Evolutionary conservation across 2,113 vertebrate species (phyloP).

Genomic region (Pseudorhombus dupliciocellatus): DNA sequence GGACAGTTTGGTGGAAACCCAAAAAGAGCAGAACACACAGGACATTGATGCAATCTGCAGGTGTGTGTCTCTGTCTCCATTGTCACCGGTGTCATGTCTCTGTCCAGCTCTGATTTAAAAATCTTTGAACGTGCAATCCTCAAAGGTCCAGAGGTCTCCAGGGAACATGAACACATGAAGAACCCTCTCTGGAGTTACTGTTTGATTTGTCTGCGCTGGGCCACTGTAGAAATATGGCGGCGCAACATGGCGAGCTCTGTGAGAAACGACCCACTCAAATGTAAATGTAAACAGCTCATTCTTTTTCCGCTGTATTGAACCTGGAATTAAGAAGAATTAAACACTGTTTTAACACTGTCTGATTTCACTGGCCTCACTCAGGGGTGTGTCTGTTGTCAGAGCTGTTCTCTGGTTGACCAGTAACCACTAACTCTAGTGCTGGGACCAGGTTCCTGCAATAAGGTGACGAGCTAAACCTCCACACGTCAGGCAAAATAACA

Average conservation of each 20-base stretch:
- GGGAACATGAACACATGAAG: neutral
- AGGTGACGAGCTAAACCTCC: neutral
- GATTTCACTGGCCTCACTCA: neutral
- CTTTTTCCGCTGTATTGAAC: too few species aligned
- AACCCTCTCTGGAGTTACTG: too few species aligned
- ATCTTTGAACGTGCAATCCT: neutral
- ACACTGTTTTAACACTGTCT: neutral
- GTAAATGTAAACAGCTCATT: too few species aligned
- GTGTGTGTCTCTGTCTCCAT: conserved; percentile 70
- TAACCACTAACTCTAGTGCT: neutral
- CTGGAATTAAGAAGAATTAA: too few species aligned
- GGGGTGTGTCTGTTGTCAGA: neutral
- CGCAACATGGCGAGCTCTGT: too few species aligned
- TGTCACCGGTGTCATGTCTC: neutral
- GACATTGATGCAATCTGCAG: conserved; percentile 92
- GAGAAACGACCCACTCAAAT: too few species aligned
- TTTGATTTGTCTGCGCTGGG: too few species aligned
- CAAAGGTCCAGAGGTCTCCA: neutral
- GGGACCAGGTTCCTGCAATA: neutral
- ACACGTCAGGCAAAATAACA: neutral
- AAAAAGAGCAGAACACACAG: conserved; percentile 72
- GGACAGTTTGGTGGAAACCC: conserved; percentile 86
- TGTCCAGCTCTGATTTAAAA: neutral
- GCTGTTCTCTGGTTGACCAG: neutral
- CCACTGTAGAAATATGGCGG: too few species aligned